A percentile compares a stretch with the other conserved stretches of the same genome.
These are phyloP conservation scores for Autographa pulchrina DNA, from an alignment of 2,888 invertebrate genomes.

Conservation along the genomic window DNA sequence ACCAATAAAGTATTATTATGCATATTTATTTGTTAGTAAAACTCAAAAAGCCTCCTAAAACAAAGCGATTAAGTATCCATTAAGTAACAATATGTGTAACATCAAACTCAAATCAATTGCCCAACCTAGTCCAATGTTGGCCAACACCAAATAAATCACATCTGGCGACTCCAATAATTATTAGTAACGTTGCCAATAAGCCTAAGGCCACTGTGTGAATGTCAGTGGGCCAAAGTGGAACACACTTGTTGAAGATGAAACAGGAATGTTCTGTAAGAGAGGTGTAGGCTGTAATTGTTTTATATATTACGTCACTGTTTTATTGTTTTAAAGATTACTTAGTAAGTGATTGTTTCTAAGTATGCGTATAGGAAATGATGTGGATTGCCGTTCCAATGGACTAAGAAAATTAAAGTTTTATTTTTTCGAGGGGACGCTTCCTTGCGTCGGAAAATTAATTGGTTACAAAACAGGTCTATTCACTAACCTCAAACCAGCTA, in stretches of 20 bases:
- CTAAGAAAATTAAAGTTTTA: no score
- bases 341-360: neutral
- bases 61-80: no score
- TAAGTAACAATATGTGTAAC: conserved; percentile 3
- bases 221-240: conserved; percentile 75
- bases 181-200: conserved; percentile 24
- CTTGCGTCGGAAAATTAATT: no score
- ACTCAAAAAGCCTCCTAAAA: no score
- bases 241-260: conserved; percentile 56
- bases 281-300: conserved; percentile 49
- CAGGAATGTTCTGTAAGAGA: conserved; percentile 48
- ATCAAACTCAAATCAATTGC: conserved; percentile 12
- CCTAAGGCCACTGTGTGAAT: conserved; percentile 58
- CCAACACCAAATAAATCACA: conserved; percentile 45
- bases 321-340: conserved; percentile 21
- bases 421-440: no score
- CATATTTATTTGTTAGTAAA: no score
- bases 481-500: no score
- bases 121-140: conserved; percentile 27
- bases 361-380: neutral
- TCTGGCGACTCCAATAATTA: conserved; percentile 20
- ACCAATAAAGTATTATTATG: no score
- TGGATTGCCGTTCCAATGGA: neutral
- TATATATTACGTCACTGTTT: conserved; percentile 41
- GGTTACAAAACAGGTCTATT: no score